Conservation (phyloP, 2,797 vertebrate genomes). For the Urosaurus nigricauda region DNA sequence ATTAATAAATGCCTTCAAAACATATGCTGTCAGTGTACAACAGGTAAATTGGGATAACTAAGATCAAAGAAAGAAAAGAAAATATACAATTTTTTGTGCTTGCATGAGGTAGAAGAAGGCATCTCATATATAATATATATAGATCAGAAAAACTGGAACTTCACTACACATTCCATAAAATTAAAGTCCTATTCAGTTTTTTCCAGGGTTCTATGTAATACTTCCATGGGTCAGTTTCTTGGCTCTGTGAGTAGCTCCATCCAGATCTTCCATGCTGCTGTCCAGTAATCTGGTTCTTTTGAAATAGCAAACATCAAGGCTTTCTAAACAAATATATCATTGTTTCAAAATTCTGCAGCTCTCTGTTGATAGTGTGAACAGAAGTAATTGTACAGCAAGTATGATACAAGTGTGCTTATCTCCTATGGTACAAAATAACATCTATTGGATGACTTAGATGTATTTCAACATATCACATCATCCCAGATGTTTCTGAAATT, state of each 20-base stretch:
- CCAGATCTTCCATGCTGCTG: neutral
- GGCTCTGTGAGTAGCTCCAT: neutral
- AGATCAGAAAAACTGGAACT: neutral
- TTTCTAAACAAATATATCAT: neutral
- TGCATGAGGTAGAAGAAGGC: neutral
- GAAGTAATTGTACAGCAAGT: neutral
- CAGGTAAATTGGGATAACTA: neutral
- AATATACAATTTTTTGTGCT: neutral
- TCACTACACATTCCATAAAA: neutral
- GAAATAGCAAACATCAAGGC: neutral
- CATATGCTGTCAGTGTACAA: neutral
- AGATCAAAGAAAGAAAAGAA: neutral
- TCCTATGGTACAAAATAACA: conserved; percentile 9
- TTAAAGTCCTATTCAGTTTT: neutral
- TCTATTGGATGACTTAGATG: conserved; percentile 45
- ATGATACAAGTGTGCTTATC: conserved; percentile 44
- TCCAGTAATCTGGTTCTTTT: neutral
- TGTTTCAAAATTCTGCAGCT: neutral
- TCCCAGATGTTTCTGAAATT: conserved; percentile 60
- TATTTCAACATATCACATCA: conserved; percentile 42
- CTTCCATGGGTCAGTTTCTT: neutral
- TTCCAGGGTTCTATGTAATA: too few relatives aligned
- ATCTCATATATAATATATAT: neutral
- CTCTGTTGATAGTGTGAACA: neutral
- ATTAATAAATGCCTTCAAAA: neutral